phyloP scores from a whole-genome alignment of 2,797 vertebrate genomes.

The Melanotaenia maccullochi region DNA sequence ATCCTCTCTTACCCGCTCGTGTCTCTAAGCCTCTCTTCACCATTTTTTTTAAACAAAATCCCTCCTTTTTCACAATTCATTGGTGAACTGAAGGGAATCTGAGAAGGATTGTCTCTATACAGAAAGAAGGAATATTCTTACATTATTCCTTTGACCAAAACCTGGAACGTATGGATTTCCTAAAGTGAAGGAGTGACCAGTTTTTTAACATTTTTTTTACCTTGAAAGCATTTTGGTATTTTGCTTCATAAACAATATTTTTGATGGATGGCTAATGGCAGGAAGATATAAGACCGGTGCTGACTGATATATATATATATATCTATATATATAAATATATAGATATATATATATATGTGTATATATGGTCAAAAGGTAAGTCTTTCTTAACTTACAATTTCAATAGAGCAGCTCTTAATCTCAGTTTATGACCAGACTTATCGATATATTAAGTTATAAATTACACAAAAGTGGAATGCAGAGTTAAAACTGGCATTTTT shows the following conservation, averaged over 20 bases:
- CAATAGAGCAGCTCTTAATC: slow-evolving; percentile 14
- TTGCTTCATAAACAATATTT: slow-evolving; percentile 30
- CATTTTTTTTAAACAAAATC: slow-evolving; percentile 59
- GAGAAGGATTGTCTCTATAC: slow-evolving; percentile 60
- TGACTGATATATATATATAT: slow-evolving; percentile 29
- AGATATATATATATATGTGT: no score
- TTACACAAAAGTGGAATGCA: slow-evolving; percentile 40
- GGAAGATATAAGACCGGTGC: slow-evolving; percentile 47
- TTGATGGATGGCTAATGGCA: slow-evolving; percentile 47
- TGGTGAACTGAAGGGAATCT: slow-evolving; percentile 63
- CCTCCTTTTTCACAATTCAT: slow-evolving; percentile 61
- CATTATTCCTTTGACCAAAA: slow-evolving; percentile 52
- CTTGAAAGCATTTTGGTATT: slow-evolving; percentile 21
- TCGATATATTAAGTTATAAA: slow-evolving; percentile 13
- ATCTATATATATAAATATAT: no score
- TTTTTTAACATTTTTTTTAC: slow-evolving; percentile 45
- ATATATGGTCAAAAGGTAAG: slow-evolving; percentile 68
- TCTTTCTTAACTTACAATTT: slow-evolving; percentile 19
- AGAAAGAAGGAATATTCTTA: slow-evolving; percentile 71
- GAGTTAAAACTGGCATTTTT: slow-evolving; percentile 20
- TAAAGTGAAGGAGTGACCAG: slow-evolving; percentile 35
- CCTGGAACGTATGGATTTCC: slow-evolving; percentile 64
- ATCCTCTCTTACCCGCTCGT: slow-evolving; percentile 64
- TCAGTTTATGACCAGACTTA: slow-evolving; percentile 9
- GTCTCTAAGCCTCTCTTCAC: slow-evolving; percentile 74